Evolutionary conservation across 2,888 invertebrate species (phyloP).

Genomic region (Apoda limacodes): DNA sequence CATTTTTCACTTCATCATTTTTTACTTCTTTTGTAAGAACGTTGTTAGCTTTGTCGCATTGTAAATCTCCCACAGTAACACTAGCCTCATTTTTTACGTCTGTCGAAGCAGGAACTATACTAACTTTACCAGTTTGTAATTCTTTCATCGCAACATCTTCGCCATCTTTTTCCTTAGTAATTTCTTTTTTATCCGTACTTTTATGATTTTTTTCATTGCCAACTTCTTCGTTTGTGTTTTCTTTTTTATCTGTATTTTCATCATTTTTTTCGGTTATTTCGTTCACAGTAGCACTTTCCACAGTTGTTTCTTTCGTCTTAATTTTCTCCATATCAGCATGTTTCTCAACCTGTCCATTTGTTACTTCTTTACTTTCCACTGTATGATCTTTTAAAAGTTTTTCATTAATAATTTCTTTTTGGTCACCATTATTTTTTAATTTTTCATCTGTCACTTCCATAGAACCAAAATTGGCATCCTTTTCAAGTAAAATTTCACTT

Average conservation of each 20-base stretch:
- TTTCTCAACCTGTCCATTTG: conserved; percentile 11
- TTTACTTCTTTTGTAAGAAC: too few relatives aligned
- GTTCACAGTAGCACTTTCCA: conserved; percentile 16
- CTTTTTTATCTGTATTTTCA: conserved; percentile 15
- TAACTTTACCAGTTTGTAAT: too few relatives aligned
- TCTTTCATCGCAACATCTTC: too few relatives aligned
- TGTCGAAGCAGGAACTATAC: too few relatives aligned
- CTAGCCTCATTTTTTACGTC: too few relatives aligned
- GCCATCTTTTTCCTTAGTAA: too few relatives aligned
- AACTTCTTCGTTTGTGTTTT: conserved; percentile 10
- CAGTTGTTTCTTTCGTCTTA: conserved; percentile 7
- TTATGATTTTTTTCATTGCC: conserved; percentile 6
- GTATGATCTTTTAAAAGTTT: conserved; percentile 9
- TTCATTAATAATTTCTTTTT: conserved; percentile 16
- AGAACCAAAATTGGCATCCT: conserved; percentile 2
- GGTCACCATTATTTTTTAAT: conserved; percentile 13
- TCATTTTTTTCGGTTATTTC: conserved; percentile 23
- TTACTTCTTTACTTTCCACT: conserved; percentile 15
- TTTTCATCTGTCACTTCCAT: conserved; percentile 19
- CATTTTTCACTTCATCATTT: too few relatives aligned
- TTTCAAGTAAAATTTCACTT: conserved; percentile 4
- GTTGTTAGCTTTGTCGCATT: too few relatives aligned
- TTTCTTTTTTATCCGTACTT: too few relatives aligned
- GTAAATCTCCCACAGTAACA: too few relatives aligned
- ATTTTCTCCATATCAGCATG: conserved; percentile 4